These are phyloP conservation scores for Sesia apiformis DNA, from an alignment of 2,888 invertebrate genomes.

Conservation along the genomic window DNA sequence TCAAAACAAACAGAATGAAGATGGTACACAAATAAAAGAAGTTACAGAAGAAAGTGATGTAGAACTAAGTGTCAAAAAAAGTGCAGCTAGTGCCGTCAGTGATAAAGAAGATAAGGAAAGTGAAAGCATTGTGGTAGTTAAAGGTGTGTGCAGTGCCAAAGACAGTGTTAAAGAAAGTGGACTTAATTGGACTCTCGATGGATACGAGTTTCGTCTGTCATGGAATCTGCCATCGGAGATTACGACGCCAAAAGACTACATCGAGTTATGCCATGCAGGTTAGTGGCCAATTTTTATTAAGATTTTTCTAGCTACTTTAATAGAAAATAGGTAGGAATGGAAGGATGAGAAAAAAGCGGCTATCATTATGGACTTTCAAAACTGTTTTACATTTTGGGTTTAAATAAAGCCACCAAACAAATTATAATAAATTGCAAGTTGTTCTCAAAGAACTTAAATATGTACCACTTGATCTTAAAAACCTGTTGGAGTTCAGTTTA, in stretches of 20 bases:
- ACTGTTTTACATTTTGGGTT: too few species aligned
- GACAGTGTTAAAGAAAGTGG: slow-evolving; percentile 5
- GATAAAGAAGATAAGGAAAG: slow-evolving; percentile 15
- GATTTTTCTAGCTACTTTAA: too few species aligned
- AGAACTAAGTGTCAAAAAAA: background rate
- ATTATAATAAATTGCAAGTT: too few species aligned
- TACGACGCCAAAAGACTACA: slow-evolving; percentile 56
- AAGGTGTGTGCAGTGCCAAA: slow-evolving; percentile 7
- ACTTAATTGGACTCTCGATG: slow-evolving; percentile 56
- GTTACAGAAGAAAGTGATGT: background rate
- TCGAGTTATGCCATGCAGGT: slow-evolving; percentile 74
- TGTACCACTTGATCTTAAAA: too few species aligned
- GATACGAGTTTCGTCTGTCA: slow-evolving; percentile 46
- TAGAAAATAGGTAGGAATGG: too few species aligned
- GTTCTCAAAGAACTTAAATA: too few species aligned
- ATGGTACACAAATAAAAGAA: slow-evolving; percentile 19
- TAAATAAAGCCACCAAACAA: too few species aligned
- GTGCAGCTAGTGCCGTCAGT: background rate
- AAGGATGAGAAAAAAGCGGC: too few species aligned
- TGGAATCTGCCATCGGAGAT: slow-evolving; percentile 64
- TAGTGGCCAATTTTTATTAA: slow-evolving; percentile 20
- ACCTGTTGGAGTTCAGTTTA: too few species aligned
- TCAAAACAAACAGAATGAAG: slow-evolving; percentile 21
- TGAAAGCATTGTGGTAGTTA: slow-evolving; percentile 14
- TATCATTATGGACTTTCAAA: too few species aligned